Base-by-base conservation (phyloP, 2,797 vertebrate genomes). In the Picus viridis region DNA sequence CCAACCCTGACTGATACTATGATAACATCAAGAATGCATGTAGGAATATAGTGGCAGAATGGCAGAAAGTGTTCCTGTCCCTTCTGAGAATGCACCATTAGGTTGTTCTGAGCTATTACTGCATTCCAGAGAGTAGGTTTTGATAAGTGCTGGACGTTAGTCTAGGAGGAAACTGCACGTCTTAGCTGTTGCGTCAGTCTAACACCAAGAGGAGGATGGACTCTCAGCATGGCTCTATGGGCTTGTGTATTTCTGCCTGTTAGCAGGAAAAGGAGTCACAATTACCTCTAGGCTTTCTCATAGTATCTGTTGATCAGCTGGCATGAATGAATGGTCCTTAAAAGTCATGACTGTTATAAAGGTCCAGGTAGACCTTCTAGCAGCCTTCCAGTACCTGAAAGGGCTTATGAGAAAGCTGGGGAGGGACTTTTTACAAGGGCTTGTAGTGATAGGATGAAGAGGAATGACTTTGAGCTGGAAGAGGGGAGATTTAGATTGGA, bases 161-260 rank as follows among this genome's bases (percentile, higher is more conserved):
- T 80, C 30, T 71, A 62, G 41, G 61, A 68, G 34, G 54, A 19
- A 90, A 4, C 19, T 29, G 7, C 5, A 2, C 6, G 16, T 45
- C 24, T 22, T 54, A 39, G 12, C 27, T 39, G 0, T 41, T 39
- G 15, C 30, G 12, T 30, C 15, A 30, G 0, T 18, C 1, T 12
- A 51, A n/a, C 24, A 23, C 12, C 57, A 54, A 61, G 30, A 54
- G 41, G 19, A 41, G 12, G 14, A 23, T 14, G 29, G 59, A 34
- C 0, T 0, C 15, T 71, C 54, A 9, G 2, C 10, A 7, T 4
- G 49, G 16, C 17, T 58, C 3, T 6, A 6, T n/a, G 54, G 41
- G 13, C 36, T 39, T 12, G n/a, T 14, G 2, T 5, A 20, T 54
- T 54, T 54, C 15, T 54, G 53, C 14, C 23, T 61, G 23, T 51